These are phyloP conservation scores for Noctua comes DNA, from an alignment of 2,888 invertebrate species.

Conservation along the genomic window DNA sequence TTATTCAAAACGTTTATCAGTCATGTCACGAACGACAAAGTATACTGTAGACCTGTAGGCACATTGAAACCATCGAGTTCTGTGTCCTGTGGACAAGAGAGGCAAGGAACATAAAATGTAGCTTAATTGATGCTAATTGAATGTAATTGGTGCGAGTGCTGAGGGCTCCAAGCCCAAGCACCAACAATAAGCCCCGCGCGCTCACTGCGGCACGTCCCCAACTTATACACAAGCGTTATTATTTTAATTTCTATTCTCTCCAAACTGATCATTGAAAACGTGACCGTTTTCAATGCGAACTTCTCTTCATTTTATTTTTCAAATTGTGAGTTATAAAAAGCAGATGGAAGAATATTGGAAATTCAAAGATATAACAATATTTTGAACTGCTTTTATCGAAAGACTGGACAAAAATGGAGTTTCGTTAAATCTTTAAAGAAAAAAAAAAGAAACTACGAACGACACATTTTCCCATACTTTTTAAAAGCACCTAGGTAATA, in stretches of 20 bases:
- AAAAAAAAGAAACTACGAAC: not conserved
- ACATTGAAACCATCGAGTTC: constrained; percentile 15
- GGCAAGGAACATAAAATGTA: constrained; percentile 1
- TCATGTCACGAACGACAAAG: constrained; percentile 26
- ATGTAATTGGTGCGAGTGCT: constrained; percentile 22
- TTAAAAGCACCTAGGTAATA: not conserved
- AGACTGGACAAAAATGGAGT: constrained; percentile 2
- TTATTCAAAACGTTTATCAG: constrained; percentile 6
- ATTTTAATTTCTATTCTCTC: constrained; percentile 39
- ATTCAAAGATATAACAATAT: constrained; percentile 38
- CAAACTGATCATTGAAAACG: constrained; percentile 43
- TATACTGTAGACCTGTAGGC: constrained; percentile 6
- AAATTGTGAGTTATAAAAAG: constrained; percentile 15
- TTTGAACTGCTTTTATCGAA: constrained; percentile 22
- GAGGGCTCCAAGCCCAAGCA: not conserved
- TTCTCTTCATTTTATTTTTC: constrained; percentile 30
- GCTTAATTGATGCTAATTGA: constrained; percentile 39
- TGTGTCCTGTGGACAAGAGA: constrained; percentile 2
- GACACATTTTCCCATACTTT: not conserved
- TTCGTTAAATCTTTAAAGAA: constrained; percentile 26
- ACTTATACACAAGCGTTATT: constrained; percentile 24
- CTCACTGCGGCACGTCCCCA: constrained; percentile 20
- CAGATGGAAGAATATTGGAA: constrained; percentile 37
- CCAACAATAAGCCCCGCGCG: not conserved
- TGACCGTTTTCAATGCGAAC: constrained; percentile 25